Percentiles rank a stretch among this genome's conserved stretches.
phyloP scores from a whole-genome alignment of 1,140 invertebrate genomes.

The Stegodyphus mimosarum region DNA sequence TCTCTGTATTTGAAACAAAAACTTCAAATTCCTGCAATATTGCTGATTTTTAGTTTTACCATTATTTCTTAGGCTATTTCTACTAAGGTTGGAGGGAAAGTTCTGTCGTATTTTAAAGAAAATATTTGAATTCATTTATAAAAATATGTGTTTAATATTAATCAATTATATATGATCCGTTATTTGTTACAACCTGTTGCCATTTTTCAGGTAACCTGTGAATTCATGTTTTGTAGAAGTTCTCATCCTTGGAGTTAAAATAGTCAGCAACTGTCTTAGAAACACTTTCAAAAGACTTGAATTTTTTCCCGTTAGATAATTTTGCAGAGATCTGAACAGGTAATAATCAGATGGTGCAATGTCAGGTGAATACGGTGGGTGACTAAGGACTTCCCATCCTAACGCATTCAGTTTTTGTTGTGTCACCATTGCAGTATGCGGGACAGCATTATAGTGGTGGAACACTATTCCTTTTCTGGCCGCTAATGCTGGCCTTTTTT shows the following conservation, averaged over 20 bases:
- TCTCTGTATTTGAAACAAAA: too few relatives aligned
- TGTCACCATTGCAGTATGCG: too few relatives aligned
- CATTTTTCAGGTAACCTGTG: constrained; percentile 2
- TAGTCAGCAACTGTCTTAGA: constrained; percentile 3
- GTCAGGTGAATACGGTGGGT: constrained; percentile 67
- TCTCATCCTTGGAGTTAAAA: constrained; percentile 3
- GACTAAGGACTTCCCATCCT: constrained; percentile 21
- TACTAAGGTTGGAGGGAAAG: constrained; percentile 17
- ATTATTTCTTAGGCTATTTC: too few relatives aligned
- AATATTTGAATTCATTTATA: constrained; percentile 18
- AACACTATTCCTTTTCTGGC: constrained; percentile 37
- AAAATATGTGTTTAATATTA: constrained; percentile 13
- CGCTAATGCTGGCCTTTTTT: constrained; percentile 31
- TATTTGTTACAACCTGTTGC: constrained; percentile 11
- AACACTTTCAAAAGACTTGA: constrained; percentile 12
- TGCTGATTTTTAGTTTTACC: too few relatives aligned
- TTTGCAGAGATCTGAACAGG: constrained; percentile 31
- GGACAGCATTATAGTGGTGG: too few relatives aligned
- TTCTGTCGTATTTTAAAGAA: constrained; percentile 20
- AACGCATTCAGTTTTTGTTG: too few relatives aligned
- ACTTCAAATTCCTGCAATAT: too few relatives aligned
- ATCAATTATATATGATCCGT: constrained; percentile 9
- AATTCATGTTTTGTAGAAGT: constrained; percentile 9
- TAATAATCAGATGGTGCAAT: constrained; percentile 66
- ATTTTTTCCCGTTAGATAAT: constrained; percentile 20